A percentile compares a stretch with the other conserved stretches of the same genome.
phyloP scores from a whole-genome alignment of 1,140 invertebrate species.

The Trichonephila clavipes region DNA sequence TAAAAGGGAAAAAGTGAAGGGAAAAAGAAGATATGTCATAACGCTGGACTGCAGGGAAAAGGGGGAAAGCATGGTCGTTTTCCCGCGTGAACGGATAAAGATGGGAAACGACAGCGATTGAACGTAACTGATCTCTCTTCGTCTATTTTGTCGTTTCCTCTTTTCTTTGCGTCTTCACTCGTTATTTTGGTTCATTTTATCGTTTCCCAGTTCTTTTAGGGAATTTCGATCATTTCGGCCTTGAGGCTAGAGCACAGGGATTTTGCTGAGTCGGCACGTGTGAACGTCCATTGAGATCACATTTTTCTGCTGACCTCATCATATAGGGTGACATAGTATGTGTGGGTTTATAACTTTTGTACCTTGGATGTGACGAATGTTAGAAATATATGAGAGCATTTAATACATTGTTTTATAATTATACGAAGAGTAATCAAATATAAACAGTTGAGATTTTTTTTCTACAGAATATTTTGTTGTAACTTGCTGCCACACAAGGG shows the following conservation, averaged over 20 bases:
- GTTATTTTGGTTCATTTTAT: background rate
- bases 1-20: background rate
- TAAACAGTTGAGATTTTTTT: too few relatives aligned
- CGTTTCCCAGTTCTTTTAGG: background rate
- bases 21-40: background rate
- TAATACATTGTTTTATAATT: too few relatives aligned
- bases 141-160: background rate
- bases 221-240: background rate
- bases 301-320: too few relatives aligned
- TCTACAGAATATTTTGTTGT: too few relatives aligned
- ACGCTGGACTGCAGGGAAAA: background rate
- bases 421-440: too few relatives aligned
- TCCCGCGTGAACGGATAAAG: conserved; percentile 3
- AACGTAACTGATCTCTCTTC: conserved; percentile 17
- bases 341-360: too few relatives aligned
- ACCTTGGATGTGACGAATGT: too few relatives aligned
- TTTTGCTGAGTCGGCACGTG: too few relatives aligned
- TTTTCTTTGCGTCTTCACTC: background rate
- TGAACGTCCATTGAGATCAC: too few relatives aligned
- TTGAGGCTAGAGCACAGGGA: background rate
- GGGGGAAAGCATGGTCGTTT: background rate
- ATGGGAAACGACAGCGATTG: background rate
- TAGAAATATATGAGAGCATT: too few relatives aligned
- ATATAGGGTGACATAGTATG: too few relatives aligned
- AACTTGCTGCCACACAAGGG: too few relatives aligned